Evolutionary conservation across 2,797 vertebrate species (phyloP).

Genomic region (Eulemur rubriventer): DNA sequence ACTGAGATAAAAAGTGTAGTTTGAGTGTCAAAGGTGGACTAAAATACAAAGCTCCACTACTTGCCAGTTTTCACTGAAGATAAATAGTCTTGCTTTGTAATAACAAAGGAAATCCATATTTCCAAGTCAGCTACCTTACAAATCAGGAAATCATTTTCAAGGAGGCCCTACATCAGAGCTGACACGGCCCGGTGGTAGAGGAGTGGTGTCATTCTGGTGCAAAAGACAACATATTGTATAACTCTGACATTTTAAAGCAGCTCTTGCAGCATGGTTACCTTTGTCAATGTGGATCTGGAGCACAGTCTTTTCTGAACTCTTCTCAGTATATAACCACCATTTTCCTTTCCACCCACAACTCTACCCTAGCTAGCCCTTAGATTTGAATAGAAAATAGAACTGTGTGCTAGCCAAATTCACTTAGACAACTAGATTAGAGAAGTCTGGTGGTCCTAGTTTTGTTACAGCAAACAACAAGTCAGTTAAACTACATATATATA

Average conservation of each 20-base stretch:
- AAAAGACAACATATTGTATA: background rate
- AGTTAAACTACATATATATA: background rate
- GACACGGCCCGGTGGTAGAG: background rate
- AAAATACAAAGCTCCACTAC: constrained; percentile 31
- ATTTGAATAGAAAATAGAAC: background rate
- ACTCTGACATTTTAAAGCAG: background rate
- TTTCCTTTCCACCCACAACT: background rate
- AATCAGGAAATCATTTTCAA: constrained; percentile 46
- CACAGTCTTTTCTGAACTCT: background rate
- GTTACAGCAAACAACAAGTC: background rate
- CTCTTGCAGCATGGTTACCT: background rate
- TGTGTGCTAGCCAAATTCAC: background rate
- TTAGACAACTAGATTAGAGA: background rate
- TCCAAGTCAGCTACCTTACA: constrained; percentile 29
- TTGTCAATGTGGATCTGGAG: background rate
- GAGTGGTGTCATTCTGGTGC: background rate
- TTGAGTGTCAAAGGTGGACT: constrained; percentile 55
- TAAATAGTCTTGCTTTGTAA: constrained; percentile 62
- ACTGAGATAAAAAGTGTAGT: constrained; percentile 53
- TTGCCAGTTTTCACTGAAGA: constrained; percentile 48
- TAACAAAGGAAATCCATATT: constrained; percentile 45
- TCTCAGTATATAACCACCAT: background rate
- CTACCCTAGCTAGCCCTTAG: background rate
- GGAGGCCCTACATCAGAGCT: background rate
- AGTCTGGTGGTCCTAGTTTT: background rate